Percentiles rank a stretch among this genome's conserved stretches.
These are phyloP conservation scores for Porites evermanni DNA, from an alignment of 92 coral and sea anemone species.

Conservation along the genomic window DNA sequence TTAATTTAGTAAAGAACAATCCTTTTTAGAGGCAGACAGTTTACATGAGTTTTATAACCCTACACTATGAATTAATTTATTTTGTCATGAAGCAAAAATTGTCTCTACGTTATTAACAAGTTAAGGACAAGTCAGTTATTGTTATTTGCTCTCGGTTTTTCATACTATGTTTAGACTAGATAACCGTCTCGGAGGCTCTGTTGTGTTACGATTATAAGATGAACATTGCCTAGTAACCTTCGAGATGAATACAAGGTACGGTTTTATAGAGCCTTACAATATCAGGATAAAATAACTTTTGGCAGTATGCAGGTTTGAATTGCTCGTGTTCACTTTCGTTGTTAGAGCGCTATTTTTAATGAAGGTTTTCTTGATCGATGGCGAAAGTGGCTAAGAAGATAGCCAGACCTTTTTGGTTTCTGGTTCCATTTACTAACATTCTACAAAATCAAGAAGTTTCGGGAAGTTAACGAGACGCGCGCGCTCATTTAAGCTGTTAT, in stretches of 20 bases:
- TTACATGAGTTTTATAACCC: too few relatives aligned
- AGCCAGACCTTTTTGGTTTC: too few relatives aligned
- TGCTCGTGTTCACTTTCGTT: too few relatives aligned
- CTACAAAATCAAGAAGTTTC: too few relatives aligned
- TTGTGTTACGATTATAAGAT: not conserved
- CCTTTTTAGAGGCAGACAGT: too few relatives aligned
- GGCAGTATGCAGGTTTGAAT: not conserved
- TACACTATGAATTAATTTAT: not conserved
- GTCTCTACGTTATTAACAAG: not conserved
- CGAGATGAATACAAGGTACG: not conserved
- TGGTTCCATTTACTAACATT: too few relatives aligned
- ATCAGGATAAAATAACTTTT: not conserved
- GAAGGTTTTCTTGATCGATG: too few relatives aligned
- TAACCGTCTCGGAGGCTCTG: not conserved
- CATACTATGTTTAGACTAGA: conserved; percentile 9
- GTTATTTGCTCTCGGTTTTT: not conserved
- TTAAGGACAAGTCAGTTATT: not conserved
- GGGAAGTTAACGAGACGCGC: too few relatives aligned
- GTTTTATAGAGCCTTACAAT: not conserved
- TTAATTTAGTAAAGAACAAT: conserved; percentile 2
- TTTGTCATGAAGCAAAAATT: conserved; percentile 11
- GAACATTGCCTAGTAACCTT: not conserved
- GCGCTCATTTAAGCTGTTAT: too few relatives aligned
- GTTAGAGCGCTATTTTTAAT: too few relatives aligned
- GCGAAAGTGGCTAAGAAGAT: too few relatives aligned